A percentile compares a stretch with the other conserved stretches of the same genome.
Conservation (phyloP, 2,113 vertebrate species). For the Oxygymnocypris stewartii region DNA sequence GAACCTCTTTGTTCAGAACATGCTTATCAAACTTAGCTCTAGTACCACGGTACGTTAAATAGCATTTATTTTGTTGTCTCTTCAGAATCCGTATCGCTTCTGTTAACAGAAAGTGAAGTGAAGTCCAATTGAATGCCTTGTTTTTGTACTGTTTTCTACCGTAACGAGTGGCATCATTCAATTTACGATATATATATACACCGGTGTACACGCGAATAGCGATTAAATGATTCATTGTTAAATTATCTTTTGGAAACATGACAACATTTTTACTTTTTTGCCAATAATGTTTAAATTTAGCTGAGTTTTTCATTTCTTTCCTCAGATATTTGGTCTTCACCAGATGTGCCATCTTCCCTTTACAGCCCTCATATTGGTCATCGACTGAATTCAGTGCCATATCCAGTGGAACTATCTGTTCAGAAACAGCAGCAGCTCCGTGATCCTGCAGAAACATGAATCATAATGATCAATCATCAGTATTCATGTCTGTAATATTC, state of each 20-base stretch:
- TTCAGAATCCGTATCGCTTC: background rate
- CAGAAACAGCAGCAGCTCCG: too few species aligned
- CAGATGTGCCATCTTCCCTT: too few species aligned
- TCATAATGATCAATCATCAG: too few species aligned
- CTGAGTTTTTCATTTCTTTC: background rate
- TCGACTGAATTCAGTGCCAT: too few species aligned
- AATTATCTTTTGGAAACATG: background rate
- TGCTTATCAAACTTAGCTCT: background rate
- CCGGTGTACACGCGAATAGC: background rate
- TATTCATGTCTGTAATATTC: too few species aligned
- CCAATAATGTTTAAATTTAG: background rate
- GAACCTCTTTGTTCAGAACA: background rate
- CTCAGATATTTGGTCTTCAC: background rate
- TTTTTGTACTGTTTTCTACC: background rate
- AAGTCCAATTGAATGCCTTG: background rate
- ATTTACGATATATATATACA: background rate
- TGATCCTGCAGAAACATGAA: too few species aligned
- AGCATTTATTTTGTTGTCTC: background rate
- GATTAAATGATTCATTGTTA: background rate
- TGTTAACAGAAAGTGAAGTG: slow-evolving; percentile 16
- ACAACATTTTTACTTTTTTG: background rate
- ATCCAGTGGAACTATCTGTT: too few species aligned
- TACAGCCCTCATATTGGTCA: too few species aligned
- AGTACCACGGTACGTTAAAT: background rate
- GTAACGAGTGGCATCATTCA: background rate